phyloP scores from a whole-genome alignment of 2,888 invertebrate species.

The Tubulanus polymorphus region DNA sequence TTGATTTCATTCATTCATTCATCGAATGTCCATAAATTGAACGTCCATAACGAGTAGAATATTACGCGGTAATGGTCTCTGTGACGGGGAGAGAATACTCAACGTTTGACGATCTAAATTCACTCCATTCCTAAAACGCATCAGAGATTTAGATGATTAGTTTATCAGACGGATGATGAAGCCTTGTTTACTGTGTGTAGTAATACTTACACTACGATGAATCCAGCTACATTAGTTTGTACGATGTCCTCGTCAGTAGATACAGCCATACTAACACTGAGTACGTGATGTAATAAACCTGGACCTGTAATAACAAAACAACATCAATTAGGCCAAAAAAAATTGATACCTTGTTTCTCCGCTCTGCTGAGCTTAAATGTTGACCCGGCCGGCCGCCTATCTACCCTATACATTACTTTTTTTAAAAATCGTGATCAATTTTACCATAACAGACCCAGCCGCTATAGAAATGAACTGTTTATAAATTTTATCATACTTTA shows the following conservation, averaged over 20 bases:
- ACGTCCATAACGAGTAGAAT: conserved; percentile 83
- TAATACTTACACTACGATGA: conserved; percentile 83
- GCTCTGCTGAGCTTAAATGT: too few species aligned
- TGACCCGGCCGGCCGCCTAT: too few species aligned
- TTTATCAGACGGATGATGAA: background rate
- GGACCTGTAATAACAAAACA: conserved; percentile 48
- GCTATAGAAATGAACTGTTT: too few species aligned
- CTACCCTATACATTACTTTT: too few species aligned
- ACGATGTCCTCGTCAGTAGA: conserved; percentile 74
- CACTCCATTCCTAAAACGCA: conserved; percentile 80
- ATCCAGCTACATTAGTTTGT: conserved; percentile 82
- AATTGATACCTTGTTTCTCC: too few species aligned
- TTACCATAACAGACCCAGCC: too few species aligned
- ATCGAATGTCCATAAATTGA: conserved; percentile 79
- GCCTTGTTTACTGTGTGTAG: background rate
- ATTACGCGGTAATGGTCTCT: conserved; percentile 84
- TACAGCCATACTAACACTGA: conserved; percentile 84
- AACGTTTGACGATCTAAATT: conserved; percentile 82
- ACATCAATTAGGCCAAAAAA: background rate
- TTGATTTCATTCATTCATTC: too few species aligned
- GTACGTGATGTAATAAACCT: conserved; percentile 78
- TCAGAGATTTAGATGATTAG: conserved; percentile 2
- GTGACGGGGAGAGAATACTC: conserved; percentile 89
- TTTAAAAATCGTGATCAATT: too few species aligned
- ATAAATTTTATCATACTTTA: too few species aligned